Base-by-base conservation (phyloP, 2,888 invertebrate species). In the Dermolepida albohirtum region DNA sequence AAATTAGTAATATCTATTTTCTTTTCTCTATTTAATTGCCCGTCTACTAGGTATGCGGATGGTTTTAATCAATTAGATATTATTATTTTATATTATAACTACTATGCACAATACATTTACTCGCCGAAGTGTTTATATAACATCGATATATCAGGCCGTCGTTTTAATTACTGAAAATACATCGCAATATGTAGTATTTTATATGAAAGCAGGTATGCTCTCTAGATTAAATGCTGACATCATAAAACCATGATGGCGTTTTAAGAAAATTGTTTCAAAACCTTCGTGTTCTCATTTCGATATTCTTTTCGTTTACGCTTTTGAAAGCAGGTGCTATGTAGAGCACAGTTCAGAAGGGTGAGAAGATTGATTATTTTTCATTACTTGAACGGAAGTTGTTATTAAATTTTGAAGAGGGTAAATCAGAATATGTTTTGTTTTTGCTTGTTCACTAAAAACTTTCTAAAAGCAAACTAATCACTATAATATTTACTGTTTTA, bases 291-390 rank as follows among this genome's bases (percentile, higher is more conserved):
- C 52, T 52, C 43, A 64, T 64, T 54, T 43, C 34, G 34, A 63
- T 63, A 49, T 63, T 63, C 54, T 16, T 40, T 40, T 17, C 44
- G 29, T 29, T 27, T 29, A 27, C 14, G 29, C 12, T 44, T 8
- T 51, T 22, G 14, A 4, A 41, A 6, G 27, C 63, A 11, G n/a
- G 27, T 14, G 29, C 22, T 43, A 40, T 22, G 16, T 43, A 41
- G n/a, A 29, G 41, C 57, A 14, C 57, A 50, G 40, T 50, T 10
- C 16, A 39, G 44, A 12, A 47, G 64, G 64, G 64, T 55, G 49
- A 52, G 70, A 70, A 67, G 70, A 70, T 70, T 70, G 70, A 70
- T 70, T 70, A 70, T 70, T 70, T 68, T 70, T 70, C 70, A 70
- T 70, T 70, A 70, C 67, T 67, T 67, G 43, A 64, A 57, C 62